phyloP scores from a whole-genome alignment of 1,140 invertebrate species.

The Philotrypesis tridentata region DNA sequence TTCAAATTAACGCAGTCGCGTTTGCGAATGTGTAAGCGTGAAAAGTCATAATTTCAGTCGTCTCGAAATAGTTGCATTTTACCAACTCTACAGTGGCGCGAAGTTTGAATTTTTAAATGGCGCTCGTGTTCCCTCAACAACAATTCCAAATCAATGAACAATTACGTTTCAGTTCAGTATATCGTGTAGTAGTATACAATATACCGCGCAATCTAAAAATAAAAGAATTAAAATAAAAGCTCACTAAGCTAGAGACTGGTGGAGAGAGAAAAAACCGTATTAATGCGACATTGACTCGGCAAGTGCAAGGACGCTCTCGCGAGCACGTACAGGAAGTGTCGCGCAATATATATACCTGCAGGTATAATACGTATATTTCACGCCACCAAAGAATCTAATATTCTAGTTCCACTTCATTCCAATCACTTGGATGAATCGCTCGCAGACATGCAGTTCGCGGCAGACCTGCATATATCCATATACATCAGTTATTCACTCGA shows the following conservation, averaged over 20 bases:
- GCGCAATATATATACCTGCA: neutral
- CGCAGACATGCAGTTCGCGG: slow-evolving; percentile 19
- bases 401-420: slow-evolving; percentile 31
- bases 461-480: neutral
- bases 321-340: neutral
- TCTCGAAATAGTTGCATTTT: no score
- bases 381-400: slow-evolving; percentile 17
- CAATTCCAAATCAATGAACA: no score
- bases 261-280: neutral
- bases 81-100: no score
- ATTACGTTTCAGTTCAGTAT: no score
- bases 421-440: slow-evolving; percentile 37
- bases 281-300: neutral
- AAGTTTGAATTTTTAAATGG: no score
- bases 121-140: no score
- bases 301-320: neutral
- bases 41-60: no score
- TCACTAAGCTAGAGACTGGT: neutral
- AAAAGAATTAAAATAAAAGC: neutral
- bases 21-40: no score
- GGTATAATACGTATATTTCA: neutral
- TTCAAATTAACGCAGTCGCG: no score
- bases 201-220: neutral
- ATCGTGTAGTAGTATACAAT: no score
- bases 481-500: neutral